Evolutionary conservation across 2,113 vertebrate genomes (phyloP).

Genomic region (Mungos mungo): DNA sequence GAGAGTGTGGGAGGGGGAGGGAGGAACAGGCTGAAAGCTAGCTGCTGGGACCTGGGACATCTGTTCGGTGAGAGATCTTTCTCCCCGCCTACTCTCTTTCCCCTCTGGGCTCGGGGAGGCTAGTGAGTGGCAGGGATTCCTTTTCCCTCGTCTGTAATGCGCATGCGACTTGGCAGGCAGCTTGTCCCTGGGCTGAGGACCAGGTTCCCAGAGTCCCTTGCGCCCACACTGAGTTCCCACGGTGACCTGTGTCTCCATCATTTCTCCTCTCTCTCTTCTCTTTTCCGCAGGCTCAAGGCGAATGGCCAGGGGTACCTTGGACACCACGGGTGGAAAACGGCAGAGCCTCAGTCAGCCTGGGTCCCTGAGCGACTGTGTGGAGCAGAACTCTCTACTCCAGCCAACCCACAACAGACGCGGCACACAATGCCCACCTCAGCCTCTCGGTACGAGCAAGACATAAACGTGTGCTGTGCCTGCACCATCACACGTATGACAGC

Average conservation of each 20-base stretch:
- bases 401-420: rapidly evolving
- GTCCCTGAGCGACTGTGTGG: not conserved
- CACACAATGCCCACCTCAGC: not conserved
- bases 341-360: not conserved
- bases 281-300: not conserved
- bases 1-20: too few relatives aligned
- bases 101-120: not conserved
- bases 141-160: rapidly evolving
- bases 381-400: not conserved
- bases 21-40: not conserved
- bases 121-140: not conserved
- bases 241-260: not conserved
- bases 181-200: not conserved
- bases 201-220: not conserved
- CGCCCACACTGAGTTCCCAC: not conserved
- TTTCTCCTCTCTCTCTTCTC: not conserved
- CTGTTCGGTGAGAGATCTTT: rapidly evolving
- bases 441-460: not conserved
- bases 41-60: not conserved
- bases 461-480: rapidly evolving
- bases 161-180: not conserved
- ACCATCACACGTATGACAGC: rapidly evolving
- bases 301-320: not conserved
- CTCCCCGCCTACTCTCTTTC: not conserved
- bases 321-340: not conserved